phyloP scores from a whole-genome alignment of 2,113 vertebrate genomes.

The Perca flavescens region DNA sequence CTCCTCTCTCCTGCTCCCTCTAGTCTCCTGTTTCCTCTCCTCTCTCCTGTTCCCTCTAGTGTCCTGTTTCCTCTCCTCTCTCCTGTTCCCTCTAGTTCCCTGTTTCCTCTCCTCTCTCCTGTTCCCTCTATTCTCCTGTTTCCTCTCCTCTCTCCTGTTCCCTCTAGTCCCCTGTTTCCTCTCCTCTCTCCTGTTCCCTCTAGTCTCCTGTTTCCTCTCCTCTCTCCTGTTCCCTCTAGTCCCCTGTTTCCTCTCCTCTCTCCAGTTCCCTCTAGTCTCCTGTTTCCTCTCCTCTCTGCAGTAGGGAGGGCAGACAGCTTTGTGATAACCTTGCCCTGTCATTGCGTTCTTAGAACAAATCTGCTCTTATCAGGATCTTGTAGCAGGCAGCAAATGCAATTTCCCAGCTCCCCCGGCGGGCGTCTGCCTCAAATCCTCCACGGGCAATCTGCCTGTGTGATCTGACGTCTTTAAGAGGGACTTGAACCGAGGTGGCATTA shows the following conservation, averaged over 20 bases:
- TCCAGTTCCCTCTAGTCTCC: conserved; percentile 26
- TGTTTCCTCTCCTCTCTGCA: conserved; percentile 20
- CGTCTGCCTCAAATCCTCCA: conserved; percentile 75
- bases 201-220: too few relatives aligned
- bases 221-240: too few relatives aligned
- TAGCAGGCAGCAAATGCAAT: conserved; percentile 82
- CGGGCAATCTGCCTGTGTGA: conserved; percentile 80
- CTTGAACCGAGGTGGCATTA: conserved; percentile 75
- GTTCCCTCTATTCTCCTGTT: too few relatives aligned
- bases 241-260: conserved; percentile 19
- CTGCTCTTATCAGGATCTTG: conserved; percentile 84
- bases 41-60: too few relatives aligned
- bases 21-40: too few relatives aligned
- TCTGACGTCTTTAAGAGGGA: conserved; percentile 84
- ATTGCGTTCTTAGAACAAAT: conserved; percentile 85
- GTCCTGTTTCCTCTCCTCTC: too few relatives aligned
- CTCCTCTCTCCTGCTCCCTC: too few relatives aligned
- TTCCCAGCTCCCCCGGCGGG: conserved; percentile 67
- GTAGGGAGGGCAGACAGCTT: conserved; percentile 61
- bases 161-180: too few relatives aligned
- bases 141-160: too few relatives aligned
- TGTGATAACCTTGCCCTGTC: conserved; percentile 85
- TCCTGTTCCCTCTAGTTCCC: too few relatives aligned
- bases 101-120: too few relatives aligned
- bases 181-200: too few relatives aligned